Conservation (phyloP, 92 coral and sea anemone species). For the Meandrina meandrites region DNA sequence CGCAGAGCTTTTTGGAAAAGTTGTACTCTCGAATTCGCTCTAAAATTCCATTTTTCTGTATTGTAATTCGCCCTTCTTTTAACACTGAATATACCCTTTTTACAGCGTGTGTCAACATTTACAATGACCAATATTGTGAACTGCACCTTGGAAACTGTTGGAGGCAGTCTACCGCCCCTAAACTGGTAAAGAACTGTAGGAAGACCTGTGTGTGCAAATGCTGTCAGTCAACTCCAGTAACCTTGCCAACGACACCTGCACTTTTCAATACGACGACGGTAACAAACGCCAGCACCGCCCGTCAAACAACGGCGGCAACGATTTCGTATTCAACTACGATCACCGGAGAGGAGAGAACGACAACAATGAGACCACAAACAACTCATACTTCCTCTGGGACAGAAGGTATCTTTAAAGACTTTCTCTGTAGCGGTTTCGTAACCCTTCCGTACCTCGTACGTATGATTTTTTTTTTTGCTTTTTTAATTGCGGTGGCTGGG, state of each 20-base stretch:
- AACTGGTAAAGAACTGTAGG: constrained; percentile 17
- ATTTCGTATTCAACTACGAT: neutral
- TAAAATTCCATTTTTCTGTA: too few relatives aligned
- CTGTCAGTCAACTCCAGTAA: neutral
- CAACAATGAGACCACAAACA: neutral
- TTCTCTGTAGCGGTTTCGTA: too few relatives aligned
- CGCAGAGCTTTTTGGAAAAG: too few relatives aligned
- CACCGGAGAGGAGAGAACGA: neutral
- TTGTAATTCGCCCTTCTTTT: too few relatives aligned
- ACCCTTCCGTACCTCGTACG: too few relatives aligned
- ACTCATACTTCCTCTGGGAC: neutral
- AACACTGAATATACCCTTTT: neutral
- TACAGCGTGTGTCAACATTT: constrained; percentile 11
- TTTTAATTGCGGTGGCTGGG: too few relatives aligned
- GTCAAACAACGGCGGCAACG: neutral
- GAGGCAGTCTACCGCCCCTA: neutral
- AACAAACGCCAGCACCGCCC: neutral
- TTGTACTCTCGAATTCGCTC: too few relatives aligned
- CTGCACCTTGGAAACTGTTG: constrained; percentile 15
- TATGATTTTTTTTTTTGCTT: too few relatives aligned
- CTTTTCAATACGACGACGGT: neutral
- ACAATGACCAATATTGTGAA: constrained; percentile 15
- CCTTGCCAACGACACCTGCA: neutral
- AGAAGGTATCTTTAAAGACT: neutral
- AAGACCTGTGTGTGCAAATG: constrained; percentile 20